Evolutionary conservation across 1,140 invertebrate species (phyloP).

Genomic region (Helicoverpa zea): DNA sequence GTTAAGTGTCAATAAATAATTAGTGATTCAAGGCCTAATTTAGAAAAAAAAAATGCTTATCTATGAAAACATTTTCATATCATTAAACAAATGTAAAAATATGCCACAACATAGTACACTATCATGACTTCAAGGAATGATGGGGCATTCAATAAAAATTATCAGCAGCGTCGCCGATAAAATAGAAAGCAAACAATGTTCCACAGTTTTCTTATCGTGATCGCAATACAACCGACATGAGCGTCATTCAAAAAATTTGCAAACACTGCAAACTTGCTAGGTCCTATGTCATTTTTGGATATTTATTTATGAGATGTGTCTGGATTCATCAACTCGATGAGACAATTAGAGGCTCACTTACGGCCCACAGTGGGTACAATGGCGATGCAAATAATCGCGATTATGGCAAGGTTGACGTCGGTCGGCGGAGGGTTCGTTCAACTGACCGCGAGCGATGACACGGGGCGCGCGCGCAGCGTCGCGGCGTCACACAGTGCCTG

Average conservation of each 20-base stretch:
- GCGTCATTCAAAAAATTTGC: slow-evolving; percentile 14
- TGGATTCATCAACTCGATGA: slow-evolving; percentile 48
- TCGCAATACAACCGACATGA: slow-evolving; percentile 36
- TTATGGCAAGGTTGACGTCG: slow-evolving; percentile 85
- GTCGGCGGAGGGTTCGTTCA: slow-evolving; percentile 83
- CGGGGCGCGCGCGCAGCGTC: slow-evolving; percentile 80
- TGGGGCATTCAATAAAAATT: slow-evolving; percentile 43
- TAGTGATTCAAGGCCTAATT: too few species aligned
- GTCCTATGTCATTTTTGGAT: neutral
- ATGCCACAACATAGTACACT: neutral
- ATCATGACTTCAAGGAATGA: slow-evolving; percentile 18
- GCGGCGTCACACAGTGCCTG: slow-evolving; percentile 72
- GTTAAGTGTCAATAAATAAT: too few species aligned
- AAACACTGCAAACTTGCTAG: slow-evolving; percentile 1
- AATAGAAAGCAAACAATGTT: slow-evolving; percentile 50
- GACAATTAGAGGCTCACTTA: slow-evolving; percentile 72
- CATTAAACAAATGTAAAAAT: neutral
- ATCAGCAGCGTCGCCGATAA: slow-evolving; percentile 44
- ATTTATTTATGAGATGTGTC: neutral
- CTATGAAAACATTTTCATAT: neutral
- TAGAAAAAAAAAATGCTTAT: too few species aligned
- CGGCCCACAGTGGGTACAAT: slow-evolving; percentile 78
- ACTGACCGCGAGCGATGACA: slow-evolving; percentile 86
- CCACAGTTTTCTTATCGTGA: slow-evolving; percentile 46
- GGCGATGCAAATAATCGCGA: slow-evolving; percentile 84